Conservation (phyloP, 1,140 invertebrate species). For the Nasonia giraulti region DNA sequence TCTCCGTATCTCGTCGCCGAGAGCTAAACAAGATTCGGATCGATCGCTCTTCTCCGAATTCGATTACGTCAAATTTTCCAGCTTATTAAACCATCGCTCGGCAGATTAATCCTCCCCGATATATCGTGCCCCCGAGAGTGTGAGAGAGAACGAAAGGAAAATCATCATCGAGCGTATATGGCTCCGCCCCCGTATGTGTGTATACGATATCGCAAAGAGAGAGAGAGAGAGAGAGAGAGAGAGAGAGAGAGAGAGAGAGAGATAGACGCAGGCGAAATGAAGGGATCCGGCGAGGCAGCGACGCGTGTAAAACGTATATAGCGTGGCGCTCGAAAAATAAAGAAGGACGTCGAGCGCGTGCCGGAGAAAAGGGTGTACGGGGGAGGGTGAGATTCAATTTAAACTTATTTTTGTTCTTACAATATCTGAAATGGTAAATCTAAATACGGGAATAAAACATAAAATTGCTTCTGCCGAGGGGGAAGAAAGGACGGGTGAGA, state of each 20-base stretch:
- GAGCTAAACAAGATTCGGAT: conserved; percentile 41
- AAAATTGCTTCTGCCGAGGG: conserved; percentile 63
- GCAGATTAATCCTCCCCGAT: conserved; percentile 4
- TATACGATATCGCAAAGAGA: conserved; percentile 39
- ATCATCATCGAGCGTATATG: background rate
- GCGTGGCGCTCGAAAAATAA: conserved; percentile 36
- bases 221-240: conserved; percentile 42
- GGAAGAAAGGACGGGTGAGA: conserved; percentile 2
- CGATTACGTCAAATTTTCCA: conserved; percentile 50
- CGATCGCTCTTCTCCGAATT: too few species aligned
- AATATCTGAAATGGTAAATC: conserved; percentile 68
- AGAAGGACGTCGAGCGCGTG: conserved; percentile 46
- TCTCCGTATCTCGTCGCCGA: background rate
- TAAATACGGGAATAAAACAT: conserved; percentile 69
- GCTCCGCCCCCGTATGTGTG: background rate
- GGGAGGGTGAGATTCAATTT: conserved; percentile 65
- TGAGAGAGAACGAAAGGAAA: background rate
- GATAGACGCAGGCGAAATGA: conserved; percentile 36
- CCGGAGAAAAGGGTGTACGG: conserved; percentile 5
- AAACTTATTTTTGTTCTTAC: conserved; percentile 70
- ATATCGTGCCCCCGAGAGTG: background rate
- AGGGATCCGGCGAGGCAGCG: conserved; percentile 39
- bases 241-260: conserved; percentile 47
- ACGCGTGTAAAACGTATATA: conserved; percentile 34
- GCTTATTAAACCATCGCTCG: conserved; percentile 49